These are phyloP conservation scores for Microcaecilia unicolor DNA, from an alignment of 2,797 vertebrate species.

Conservation along the genomic window DNA sequence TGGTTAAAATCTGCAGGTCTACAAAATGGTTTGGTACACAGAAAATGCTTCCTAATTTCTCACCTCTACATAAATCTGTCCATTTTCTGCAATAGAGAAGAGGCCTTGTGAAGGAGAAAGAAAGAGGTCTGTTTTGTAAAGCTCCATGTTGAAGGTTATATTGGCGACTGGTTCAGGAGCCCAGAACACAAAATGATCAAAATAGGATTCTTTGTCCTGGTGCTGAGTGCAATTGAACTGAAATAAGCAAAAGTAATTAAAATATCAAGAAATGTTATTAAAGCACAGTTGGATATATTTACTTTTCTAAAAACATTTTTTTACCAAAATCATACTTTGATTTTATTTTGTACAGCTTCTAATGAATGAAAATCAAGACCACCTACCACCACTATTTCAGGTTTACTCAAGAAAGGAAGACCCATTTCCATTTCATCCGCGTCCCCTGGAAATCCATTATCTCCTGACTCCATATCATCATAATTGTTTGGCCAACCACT, in stretches of 20 bases:
- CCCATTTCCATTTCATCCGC: slow-evolving; percentile 40
- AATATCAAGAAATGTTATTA: neutral
- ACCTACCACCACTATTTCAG: slow-evolving; percentile 58
- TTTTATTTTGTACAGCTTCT: no score
- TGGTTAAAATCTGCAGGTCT: neutral
- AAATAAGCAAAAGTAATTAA: slow-evolving; percentile 8
- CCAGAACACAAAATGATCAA: slow-evolving; percentile 10
- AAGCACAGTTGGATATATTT: no score
- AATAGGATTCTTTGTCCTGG: slow-evolving; percentile 16
- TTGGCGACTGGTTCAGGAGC: slow-evolving; percentile 45
- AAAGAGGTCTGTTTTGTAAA: slow-evolving; percentile 67
- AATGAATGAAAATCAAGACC: neutral
- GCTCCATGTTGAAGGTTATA: slow-evolving; percentile 76
- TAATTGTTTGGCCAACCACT: slow-evolving; percentile 68
- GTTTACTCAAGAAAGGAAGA: slow-evolving; percentile 28
- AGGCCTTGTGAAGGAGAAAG: slow-evolving; percentile 45
- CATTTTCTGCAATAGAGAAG: slow-evolving; percentile 55
- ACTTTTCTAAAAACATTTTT: no score
- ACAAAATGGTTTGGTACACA: neutral
- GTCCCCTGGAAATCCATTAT: slow-evolving; percentile 59
- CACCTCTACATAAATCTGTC: slow-evolving; percentile 65
- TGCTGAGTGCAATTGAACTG: slow-evolving; percentile 87
- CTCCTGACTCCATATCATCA: slow-evolving; percentile 72
- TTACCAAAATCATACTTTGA: no score
- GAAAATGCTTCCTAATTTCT: slow-evolving; percentile 7